Conservation (phyloP, 1,140 invertebrate species). For the Zaprionus lachaisei region DNA sequence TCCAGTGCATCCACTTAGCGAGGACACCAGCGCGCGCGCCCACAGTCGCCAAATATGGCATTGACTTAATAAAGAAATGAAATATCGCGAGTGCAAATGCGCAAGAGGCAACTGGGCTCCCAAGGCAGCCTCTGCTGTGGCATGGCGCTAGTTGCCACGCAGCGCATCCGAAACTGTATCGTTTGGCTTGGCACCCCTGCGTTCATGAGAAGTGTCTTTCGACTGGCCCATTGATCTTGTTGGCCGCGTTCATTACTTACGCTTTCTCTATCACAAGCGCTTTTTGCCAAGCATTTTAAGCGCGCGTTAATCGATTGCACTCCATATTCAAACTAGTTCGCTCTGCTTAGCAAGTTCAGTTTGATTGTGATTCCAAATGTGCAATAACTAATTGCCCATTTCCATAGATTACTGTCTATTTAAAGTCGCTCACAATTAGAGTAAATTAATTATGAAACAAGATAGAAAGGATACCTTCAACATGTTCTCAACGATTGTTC, state of each 20-base stretch:
- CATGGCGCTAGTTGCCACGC: conserved; percentile 62
- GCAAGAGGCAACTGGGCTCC: conserved; percentile 17
- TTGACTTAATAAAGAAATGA: conserved; percentile 83
- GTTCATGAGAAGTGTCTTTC: conserved; percentile 40
- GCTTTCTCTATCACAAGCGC: conserved; percentile 23
- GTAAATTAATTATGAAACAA: neutral
- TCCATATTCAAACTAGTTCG: neutral
- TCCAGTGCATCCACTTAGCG: conserved; percentile 32
- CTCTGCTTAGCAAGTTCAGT: neutral
- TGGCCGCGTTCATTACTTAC: conserved; percentile 23
- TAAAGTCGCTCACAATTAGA: neutral
- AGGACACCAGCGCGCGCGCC: conserved; percentile 66
- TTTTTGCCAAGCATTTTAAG: neutral
- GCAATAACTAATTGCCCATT: neutral
- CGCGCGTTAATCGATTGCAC: conserved; percentile 9
- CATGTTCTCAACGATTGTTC: too few relatives aligned
- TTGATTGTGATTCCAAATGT: neutral
- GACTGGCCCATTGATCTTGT: conserved; percentile 46
- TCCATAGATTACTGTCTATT: neutral
- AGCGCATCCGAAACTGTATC: conserved; percentile 72
- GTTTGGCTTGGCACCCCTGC: conserved; percentile 7
- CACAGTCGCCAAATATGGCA: conserved; percentile 76
- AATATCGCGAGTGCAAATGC: conserved; percentile 62
- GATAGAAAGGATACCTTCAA: too few relatives aligned
- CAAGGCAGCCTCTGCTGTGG: conserved; percentile 10